A percentile compares a stretch with the other conserved stretches of the same genome.
phyloP scores from a whole-genome alignment of 2,888 invertebrate species.

The Pristionchus maxplancki region DNA sequence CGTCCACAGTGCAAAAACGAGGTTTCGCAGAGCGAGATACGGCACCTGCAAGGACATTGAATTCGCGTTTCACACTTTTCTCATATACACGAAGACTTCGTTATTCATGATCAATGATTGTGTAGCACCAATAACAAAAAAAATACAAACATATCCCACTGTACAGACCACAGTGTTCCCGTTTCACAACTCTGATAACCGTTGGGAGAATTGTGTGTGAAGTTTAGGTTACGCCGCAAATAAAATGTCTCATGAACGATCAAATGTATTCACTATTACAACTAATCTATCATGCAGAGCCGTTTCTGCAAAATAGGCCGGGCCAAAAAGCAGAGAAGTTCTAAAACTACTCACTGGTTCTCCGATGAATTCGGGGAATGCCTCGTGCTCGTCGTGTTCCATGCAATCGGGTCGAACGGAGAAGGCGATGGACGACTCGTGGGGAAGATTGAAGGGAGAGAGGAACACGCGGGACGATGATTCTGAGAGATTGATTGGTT shows the following conservation, averaged over 20 bases:
- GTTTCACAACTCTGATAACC: too few species aligned
- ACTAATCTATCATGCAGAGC: too few species aligned
- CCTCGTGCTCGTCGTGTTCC: conserved; percentile 78
- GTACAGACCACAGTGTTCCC: too few species aligned
- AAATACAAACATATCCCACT: too few species aligned
- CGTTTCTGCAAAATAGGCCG: too few species aligned
- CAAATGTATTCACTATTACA: too few species aligned
- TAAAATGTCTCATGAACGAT: too few species aligned
- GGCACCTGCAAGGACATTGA: conserved; percentile 16
- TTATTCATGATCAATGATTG: neutral
- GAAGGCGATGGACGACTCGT: conserved; percentile 66
- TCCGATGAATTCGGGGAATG: conserved; percentile 77
- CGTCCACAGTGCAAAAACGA: conserved; percentile 79
- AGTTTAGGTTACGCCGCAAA: too few species aligned
- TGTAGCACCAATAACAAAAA: neutral
- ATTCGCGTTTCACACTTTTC: neutral
- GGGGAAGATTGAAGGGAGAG: conserved; percentile 69
- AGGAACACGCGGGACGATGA: conserved; percentile 56
- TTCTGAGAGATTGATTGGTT: conserved; percentile 21
- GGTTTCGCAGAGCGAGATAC: conserved; percentile 79
- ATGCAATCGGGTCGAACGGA: conserved; percentile 78
- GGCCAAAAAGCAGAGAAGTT: too few species aligned
- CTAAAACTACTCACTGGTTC: conserved; percentile 57
- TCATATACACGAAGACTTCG: neutral
- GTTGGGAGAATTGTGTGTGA: too few species aligned